phyloP scores from a whole-genome alignment of 2,888 invertebrate species.

The Chamaedrilus cognettii region DNA sequence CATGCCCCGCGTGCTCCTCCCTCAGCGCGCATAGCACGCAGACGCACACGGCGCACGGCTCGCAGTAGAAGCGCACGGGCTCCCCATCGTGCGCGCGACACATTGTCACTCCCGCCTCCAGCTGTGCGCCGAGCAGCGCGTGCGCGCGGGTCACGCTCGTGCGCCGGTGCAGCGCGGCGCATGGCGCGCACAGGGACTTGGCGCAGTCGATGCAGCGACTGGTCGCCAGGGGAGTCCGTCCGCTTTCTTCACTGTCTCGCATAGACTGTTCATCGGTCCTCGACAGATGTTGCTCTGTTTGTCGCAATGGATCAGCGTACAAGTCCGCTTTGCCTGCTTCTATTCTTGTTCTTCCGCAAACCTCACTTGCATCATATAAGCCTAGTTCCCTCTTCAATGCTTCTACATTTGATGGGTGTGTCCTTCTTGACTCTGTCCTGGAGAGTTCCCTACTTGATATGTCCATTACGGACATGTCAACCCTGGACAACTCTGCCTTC shows the following conservation, averaged over 20 bases:
- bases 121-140: constrained; percentile 55
- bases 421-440: background rate
- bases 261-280: background rate
- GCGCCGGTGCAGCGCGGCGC: constrained; percentile 53
- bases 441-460: background rate
- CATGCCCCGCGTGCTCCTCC: constrained; percentile 54
- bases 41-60: constrained; percentile 56
- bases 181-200: constrained; percentile 53
- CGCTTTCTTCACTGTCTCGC: background rate
- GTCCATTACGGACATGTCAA: background rate
- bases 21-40: constrained; percentile 59
- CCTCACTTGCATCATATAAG: too few relatives aligned
- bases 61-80: constrained; percentile 57
- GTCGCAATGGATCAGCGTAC: too few relatives aligned
- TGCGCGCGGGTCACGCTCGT: constrained; percentile 57
- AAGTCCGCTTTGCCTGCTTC: too few relatives aligned
- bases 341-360: too few relatives aligned
- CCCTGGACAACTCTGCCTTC: background rate
- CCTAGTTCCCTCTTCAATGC: background rate
- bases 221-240: constrained; percentile 39
- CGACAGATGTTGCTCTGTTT: background rate
- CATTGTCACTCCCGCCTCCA: constrained; percentile 53
- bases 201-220: constrained; percentile 56
- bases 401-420: background rate
- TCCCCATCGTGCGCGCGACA: constrained; percentile 56